A percentile compares a stretch with the other conserved stretches of the same genome.
These are phyloP conservation scores for Sphaeridia pumilis DNA, from an alignment of 2,888 invertebrate genomes.

Conservation along the genomic window DNA sequence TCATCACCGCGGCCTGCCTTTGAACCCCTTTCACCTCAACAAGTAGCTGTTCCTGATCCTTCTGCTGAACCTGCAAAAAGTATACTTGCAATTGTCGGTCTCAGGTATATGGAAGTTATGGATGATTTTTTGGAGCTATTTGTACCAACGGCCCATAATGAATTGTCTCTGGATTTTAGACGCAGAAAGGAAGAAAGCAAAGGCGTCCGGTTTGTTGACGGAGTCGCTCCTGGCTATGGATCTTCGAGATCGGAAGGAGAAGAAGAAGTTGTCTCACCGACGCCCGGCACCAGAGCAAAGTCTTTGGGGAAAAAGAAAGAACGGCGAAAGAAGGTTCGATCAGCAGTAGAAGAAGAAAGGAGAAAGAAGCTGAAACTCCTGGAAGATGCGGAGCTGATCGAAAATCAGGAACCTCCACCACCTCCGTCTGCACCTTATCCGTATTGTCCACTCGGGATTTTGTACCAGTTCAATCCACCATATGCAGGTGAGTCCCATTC, in stretches of 20 bases:
- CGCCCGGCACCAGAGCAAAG: constrained; percentile 33
- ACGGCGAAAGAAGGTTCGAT: constrained; percentile 13
- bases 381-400: constrained; percentile 45
- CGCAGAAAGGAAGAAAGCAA: constrained; percentile 4
- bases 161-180: background rate
- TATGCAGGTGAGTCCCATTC: constrained; percentile 36
- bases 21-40: too few relatives aligned
- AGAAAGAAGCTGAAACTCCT: constrained; percentile 45
- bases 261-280: constrained; percentile 51
- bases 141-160: background rate
- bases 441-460: constrained; percentile 33
- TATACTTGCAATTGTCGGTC: constrained; percentile 47
- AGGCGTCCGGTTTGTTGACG: constrained; percentile 50
- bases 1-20: constrained; percentile 7
- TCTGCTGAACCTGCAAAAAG: constrained; percentile 38
- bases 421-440: constrained; percentile 33
- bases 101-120: constrained; percentile 39
- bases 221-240: constrained; percentile 46
- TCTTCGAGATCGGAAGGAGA: constrained; percentile 42
- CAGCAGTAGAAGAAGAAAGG: constrained; percentile 39
- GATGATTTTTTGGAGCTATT: too few relatives aligned
- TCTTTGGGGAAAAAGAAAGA: constrained; percentile 15
- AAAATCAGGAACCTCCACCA: constrained; percentile 39
- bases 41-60: constrained; percentile 2
- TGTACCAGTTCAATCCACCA: constrained; percentile 35